These are phyloP conservation scores for Phenganax subtilis DNA, from an alignment of 92 coral and sea anemone genomes.

Conservation along the genomic window DNA sequence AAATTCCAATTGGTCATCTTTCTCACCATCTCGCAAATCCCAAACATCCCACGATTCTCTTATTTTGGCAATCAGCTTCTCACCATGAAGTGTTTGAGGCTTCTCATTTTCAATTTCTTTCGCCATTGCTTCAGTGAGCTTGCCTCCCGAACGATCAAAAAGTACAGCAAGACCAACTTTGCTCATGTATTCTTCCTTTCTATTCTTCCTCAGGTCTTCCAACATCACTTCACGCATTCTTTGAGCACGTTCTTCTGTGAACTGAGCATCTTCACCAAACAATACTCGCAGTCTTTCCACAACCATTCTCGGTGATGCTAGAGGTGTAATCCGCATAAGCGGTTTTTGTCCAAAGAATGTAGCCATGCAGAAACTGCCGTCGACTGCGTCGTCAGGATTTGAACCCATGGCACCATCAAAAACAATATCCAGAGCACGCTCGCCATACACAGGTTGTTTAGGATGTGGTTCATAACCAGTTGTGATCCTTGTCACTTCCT, in stretches of 20 bases:
- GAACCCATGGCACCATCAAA: slow-evolving; percentile 26
- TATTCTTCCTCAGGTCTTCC: slow-evolving; percentile 58
- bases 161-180: slow-evolving; percentile 60
- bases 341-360: slow-evolving; percentile 67
- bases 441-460: slow-evolving; percentile 66
- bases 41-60: slow-evolving; percentile 62
- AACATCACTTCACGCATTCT: slow-evolving; percentile 64
- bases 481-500: slow-evolving; percentile 54
- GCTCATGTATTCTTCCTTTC: slow-evolving; percentile 78
- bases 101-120: slow-evolving; percentile 30
- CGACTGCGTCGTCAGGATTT: slow-evolving; percentile 1
- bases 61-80: slow-evolving; percentile 29
- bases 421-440: slow-evolving; percentile 66
- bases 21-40: slow-evolving; percentile 49
- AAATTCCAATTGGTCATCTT: slow-evolving; percentile 51
- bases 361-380: slow-evolving; percentile 52
- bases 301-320: slow-evolving; percentile 60
- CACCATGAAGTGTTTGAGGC: slow-evolving; percentile 6
- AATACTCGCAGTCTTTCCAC: slow-evolving; percentile 49
- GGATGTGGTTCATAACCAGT: slow-evolving; percentile 59
- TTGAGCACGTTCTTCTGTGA: slow-evolving; percentile 58
- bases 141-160: slow-evolving; percentile 75
- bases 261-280: slow-evolving; percentile 62
- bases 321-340: slow-evolving; percentile 59
- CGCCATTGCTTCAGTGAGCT: slow-evolving; percentile 55